These are phyloP conservation scores for Oligia fasciuncula DNA, from an alignment of 2,888 invertebrate species.

Conservation along the genomic window DNA sequence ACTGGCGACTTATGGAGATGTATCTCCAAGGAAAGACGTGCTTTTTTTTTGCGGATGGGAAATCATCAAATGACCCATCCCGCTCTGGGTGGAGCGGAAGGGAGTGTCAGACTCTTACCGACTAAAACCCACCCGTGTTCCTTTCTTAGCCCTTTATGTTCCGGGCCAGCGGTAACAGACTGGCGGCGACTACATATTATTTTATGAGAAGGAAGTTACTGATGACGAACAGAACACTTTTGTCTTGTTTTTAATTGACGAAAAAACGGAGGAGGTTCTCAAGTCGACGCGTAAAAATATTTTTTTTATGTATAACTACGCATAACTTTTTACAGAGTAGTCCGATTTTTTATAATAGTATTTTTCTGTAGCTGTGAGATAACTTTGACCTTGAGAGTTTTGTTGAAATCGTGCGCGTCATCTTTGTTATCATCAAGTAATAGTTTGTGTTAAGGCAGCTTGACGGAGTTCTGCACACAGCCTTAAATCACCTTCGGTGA, in stretches of 20 bases:
- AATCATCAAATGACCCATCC: too few relatives aligned
- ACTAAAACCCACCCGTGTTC: too few relatives aligned
- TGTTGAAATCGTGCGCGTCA: background rate
- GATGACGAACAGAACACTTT: background rate
- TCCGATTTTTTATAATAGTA: background rate
- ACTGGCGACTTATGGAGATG: background rate
- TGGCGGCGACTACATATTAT: background rate
- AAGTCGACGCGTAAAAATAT: too few relatives aligned
- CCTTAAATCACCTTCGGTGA: constrained; percentile 40
- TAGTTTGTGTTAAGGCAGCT: background rate
- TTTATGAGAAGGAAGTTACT: background rate
- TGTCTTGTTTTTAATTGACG: background rate
- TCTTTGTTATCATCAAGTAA: background rate
- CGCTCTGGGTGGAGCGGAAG: too few relatives aligned
- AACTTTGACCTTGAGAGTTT: background rate
- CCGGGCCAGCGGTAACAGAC: too few relatives aligned
- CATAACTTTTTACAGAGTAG: too few relatives aligned
- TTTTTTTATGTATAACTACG: too few relatives aligned
- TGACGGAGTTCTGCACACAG: background rate
- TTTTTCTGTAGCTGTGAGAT: background rate
- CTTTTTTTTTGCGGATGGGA: too few relatives aligned
- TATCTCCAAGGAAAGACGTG: background rate
- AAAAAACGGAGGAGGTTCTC: too few relatives aligned
- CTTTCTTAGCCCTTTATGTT: too few relatives aligned
- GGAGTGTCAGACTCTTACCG: too few relatives aligned